Base-by-base conservation (phyloP, 2,888 invertebrate genomes). In the Coremacera marginata region DNA sequence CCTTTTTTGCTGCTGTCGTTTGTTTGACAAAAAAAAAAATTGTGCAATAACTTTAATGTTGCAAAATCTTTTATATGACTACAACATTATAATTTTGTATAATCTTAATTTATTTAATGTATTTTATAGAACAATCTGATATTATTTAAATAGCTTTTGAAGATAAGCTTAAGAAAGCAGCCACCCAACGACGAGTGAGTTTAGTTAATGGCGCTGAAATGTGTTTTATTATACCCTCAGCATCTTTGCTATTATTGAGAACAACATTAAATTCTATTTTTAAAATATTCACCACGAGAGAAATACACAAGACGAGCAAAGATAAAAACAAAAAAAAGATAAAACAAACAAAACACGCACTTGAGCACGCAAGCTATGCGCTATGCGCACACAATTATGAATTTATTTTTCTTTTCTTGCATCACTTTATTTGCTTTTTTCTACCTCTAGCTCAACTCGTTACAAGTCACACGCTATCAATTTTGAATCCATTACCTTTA, bases 281-380 rank as follows among this genome's bases (percentile, higher is more conserved):
- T 75, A 70, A 75, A 60, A 37, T 55, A 74, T 67, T 74, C 74
- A 74, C 74, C 74, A 67, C 74, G 31, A 67, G 37, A 51, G 74
- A 34, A 63, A 22, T 16, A 49, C 27, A 70, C 31, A 55, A 14
- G 49, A 3, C 31, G 25, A 51, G 25, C 44, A 4, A 68, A 16
- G 19, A 62, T 55, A 19, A 60, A 60, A 60, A 72, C 37, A 63
- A 51, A 73, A 34, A 49, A 71, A 2, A 73, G 14, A 65, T 25
- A 63, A 51, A 51, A 49, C 19, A 63, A 60, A 49, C 5, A 60
- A 63, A 62, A 72, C 62, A 72, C 25, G 11, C 22, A 62, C 14
- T 62, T 55, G 31, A 34, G 55, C 60, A 44, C 19, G 55, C 55
- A 55, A 55, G 5, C 55, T 55, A 52, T 57, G 55, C 52, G 55